Conservation (phyloP, 2,888 invertebrate genomes). For the Sminthurides aquaticus region DNA sequence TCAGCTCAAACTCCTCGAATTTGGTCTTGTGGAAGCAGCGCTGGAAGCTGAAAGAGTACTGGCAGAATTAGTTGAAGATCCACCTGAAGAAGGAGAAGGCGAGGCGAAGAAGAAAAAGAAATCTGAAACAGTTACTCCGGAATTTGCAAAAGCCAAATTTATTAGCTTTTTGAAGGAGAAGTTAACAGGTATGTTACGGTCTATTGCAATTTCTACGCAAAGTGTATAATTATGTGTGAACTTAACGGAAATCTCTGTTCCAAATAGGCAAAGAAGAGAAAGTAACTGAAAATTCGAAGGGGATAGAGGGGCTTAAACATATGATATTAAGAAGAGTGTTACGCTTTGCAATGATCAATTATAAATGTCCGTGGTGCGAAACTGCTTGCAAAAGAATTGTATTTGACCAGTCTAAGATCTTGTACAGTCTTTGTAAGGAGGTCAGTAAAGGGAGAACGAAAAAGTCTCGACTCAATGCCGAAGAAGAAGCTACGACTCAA, state of each 20-base stretch:
- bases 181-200: slow-evolving; percentile 12
- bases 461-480: neutral
- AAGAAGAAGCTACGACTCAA: slow-evolving; percentile 5
- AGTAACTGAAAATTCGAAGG: slow-evolving; percentile 22
- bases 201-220: too few species aligned
- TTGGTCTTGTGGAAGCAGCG: slow-evolving; percentile 65
- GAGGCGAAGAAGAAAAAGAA: slow-evolving; percentile 16
- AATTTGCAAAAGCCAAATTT: slow-evolving; percentile 14
- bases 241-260: slow-evolving; percentile 15
- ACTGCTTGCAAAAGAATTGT: slow-evolving; percentile 30
- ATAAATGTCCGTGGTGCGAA: slow-evolving; percentile 38
- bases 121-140: neutral
- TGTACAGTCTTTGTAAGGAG: slow-evolving; percentile 24
- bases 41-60: slow-evolving; percentile 56
- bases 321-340: slow-evolving; percentile 33
- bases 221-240: too few species aligned
- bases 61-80: slow-evolving; percentile 39
- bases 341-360: slow-evolving; percentile 28
- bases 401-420: slow-evolving; percentile 38
- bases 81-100: slow-evolving; percentile 18
- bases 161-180: slow-evolving; percentile 8
- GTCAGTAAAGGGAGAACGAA: neutral
- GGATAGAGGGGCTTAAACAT: slow-evolving; percentile 33
- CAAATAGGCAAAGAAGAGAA: neutral
- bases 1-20: slow-evolving; percentile 64